Percentiles rank a stretch among this genome's conserved stretches.
These are phyloP conservation scores for Drosophila peninsularis DNA, from an alignment of 2,888 invertebrate genomes.

Conservation along the genomic window DNA sequence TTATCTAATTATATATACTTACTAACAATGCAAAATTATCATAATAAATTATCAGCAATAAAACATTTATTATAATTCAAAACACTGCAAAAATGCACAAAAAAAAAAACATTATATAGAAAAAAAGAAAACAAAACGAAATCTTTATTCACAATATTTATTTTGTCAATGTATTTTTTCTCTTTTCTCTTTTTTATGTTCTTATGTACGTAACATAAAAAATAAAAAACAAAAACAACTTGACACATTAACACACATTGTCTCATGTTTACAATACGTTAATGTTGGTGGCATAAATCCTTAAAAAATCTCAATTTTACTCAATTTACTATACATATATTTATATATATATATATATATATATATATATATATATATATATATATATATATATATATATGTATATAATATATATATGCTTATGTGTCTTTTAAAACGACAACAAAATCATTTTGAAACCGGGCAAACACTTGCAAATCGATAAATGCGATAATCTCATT, in stretches of 20 bases:
- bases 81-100: conserved; percentile 7
- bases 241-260: conserved; percentile 52
- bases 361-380: conserved; percentile 33
- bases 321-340: conserved; percentile 30
- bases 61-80: conserved; percentile 7
- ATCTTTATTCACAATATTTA: conserved; percentile 69
- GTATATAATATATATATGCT: conserved; percentile 5
- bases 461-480: conserved; percentile 29
- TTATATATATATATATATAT: conserved; percentile 22
- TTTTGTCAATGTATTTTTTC: conserved; percentile 83
- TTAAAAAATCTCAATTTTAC: conserved; percentile 43
- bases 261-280: conserved; percentile 61
- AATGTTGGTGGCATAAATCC: conserved; percentile 83
- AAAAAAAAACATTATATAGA: conserved; percentile 28
- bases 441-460: conserved; percentile 30
- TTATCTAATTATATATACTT: conserved; percentile 1
- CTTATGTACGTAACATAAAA: conserved; percentile 72
- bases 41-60: not conserved
- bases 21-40: not conserved
- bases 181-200: conserved; percentile 80
- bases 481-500: conserved; percentile 22
- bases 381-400: conserved; percentile 22
- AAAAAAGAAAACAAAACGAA: conserved; percentile 10
- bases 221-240: conserved; percentile 62
- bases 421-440: conserved; percentile 26